Evolutionary conservation across 30 jellyfish, hydroid and myxozoan species (phyloP).

Genomic region (Nemopilema nomurai): DNA sequence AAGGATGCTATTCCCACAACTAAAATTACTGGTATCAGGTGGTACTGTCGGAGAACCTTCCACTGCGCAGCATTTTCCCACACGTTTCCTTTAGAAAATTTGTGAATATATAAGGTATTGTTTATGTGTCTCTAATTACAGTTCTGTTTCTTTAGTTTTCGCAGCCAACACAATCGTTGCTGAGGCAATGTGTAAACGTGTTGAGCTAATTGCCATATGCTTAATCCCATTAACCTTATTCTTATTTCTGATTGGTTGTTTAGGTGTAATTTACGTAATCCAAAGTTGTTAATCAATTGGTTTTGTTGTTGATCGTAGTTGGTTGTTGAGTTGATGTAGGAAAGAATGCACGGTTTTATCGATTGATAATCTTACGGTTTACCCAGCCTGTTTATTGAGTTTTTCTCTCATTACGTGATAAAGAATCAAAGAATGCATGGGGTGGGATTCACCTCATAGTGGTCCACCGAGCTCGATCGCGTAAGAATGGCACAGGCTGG

Average conservation of each 20-base stretch:
- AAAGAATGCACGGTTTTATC: background rate
- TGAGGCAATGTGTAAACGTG: background rate
- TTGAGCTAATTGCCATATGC: background rate
- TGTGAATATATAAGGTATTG: background rate
- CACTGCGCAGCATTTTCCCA: background rate
- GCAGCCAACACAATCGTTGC: background rate
- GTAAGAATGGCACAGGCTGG: conserved; percentile 18
- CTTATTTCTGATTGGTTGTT: background rate
- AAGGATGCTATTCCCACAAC: no score
- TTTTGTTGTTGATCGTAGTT: background rate
- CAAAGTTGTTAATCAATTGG: background rate
- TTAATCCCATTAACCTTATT: background rate
- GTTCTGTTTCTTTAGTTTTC: background rate
- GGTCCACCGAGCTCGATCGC: conserved; percentile 25
- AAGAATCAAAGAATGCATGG: background rate
- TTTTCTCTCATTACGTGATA: background rate
- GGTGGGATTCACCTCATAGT: conserved; percentile 10
- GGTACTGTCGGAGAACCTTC: conserved; percentile 9
- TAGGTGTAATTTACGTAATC: background rate
- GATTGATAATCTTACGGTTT: background rate
- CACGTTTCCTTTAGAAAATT: background rate
- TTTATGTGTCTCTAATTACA: background rate
- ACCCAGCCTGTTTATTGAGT: background rate
- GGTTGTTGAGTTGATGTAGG: background rate
- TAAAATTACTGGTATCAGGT: no score